These are phyloP conservation scores for Rotaria sp. DNA, from an alignment of 2,888 invertebrate genomes.

Conservation along the genomic window DNA sequence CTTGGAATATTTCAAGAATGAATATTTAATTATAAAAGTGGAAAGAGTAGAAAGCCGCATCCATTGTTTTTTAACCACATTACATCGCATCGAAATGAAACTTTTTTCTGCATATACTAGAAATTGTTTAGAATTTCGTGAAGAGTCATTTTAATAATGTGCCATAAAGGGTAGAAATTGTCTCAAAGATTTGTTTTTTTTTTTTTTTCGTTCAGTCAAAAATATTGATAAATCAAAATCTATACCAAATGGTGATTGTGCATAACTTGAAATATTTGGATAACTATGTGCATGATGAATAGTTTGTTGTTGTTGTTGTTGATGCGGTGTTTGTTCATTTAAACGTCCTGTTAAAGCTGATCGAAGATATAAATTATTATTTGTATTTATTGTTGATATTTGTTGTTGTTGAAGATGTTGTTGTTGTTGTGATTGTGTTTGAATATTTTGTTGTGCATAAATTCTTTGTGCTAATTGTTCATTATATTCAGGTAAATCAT, in stretches of 20 bases:
- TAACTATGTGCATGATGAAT: conserved; percentile 23
- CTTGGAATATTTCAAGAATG: too few relatives aligned
- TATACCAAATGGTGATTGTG: not conserved
- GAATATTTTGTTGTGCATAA: not conserved
- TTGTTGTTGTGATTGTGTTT: not conserved
- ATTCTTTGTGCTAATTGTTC: conserved; percentile 15
- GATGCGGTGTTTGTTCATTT: not conserved
- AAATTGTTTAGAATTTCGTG: too few relatives aligned
- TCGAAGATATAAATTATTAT: not conserved
- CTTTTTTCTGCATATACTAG: too few relatives aligned
- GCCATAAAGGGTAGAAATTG: too few relatives aligned
- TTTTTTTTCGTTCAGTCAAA: not conserved
- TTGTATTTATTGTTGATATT: not conserved
- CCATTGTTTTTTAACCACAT: too few relatives aligned
- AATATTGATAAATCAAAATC: not conserved
- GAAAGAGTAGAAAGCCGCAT: too few relatives aligned
- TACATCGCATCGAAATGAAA: too few relatives aligned
- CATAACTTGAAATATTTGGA: not conserved
- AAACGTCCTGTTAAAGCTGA: not conserved
- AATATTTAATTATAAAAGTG: too few relatives aligned
- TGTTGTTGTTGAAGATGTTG: not conserved
- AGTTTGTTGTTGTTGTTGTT: not conserved
- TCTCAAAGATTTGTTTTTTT: too few relatives aligned
- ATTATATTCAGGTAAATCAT: conserved; percentile 27
- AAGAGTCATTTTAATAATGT: too few relatives aligned